These are phyloP conservation scores for Lepidostoma basale DNA, from an alignment of 1,140 invertebrate species.

Conservation along the genomic window DNA sequence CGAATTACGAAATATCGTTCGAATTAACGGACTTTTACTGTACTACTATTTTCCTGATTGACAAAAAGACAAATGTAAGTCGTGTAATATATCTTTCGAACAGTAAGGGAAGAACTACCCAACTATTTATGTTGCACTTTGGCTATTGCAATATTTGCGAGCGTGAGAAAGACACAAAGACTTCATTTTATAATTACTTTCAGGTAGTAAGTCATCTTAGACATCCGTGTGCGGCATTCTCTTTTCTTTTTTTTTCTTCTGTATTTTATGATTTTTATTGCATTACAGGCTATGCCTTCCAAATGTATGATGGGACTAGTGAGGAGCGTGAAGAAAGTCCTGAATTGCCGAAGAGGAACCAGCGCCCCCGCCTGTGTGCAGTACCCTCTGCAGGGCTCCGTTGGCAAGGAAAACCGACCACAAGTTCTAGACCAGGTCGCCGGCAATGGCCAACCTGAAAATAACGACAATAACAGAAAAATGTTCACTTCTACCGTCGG, in stretches of 20 bases:
- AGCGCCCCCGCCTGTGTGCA: constrained; percentile 2
- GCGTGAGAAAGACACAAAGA: too few relatives aligned
- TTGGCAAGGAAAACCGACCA: constrained; percentile 44
- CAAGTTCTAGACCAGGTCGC: neutral
- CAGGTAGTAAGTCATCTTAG: too few relatives aligned
- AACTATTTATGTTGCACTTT: too few relatives aligned
- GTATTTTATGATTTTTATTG: constrained; percentile 7
- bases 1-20: too few relatives aligned
- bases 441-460: neutral
- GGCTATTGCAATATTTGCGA: too few relatives aligned
- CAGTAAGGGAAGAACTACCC: too few relatives aligned
- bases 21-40: too few relatives aligned
- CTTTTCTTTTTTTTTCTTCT: neutral
- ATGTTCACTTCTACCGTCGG: constrained; percentile 59
- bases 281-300: constrained; percentile 39
- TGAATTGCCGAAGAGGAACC: constrained; percentile 30
- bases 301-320: constrained; percentile 37
- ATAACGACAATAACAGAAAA: constrained; percentile 48
- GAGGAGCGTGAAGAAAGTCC: constrained; percentile 34
- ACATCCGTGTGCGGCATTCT: too few relatives aligned
- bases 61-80: too few relatives aligned
- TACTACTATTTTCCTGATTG: too few relatives aligned
- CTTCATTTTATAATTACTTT: too few relatives aligned
- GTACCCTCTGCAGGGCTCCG: constrained; percentile 27
- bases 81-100: too few relatives aligned